Conservation (phyloP, 2,888 invertebrate genomes). For the Erpobdella octoculata region DNA sequence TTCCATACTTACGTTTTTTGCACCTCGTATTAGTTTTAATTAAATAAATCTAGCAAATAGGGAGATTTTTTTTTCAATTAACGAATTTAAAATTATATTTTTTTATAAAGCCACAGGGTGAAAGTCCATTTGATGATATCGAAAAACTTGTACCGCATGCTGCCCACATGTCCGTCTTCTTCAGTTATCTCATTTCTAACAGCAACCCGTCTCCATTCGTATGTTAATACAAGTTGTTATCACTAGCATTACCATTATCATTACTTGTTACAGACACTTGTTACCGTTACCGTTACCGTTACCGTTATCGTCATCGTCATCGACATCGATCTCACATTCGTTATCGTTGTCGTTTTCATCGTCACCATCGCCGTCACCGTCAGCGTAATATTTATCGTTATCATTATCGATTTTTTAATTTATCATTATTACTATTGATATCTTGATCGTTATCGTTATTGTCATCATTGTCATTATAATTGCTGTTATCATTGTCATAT, state of each 20-base stretch:
- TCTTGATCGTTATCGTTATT: no score
- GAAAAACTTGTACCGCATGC: conserved; percentile 73
- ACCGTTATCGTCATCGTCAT: not conserved
- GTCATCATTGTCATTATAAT: no score
- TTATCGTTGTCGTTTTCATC: no score
- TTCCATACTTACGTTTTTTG: no score
- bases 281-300: not conserved
- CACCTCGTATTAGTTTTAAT: no score
- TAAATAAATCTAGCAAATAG: no score
- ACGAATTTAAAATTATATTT: not conserved
- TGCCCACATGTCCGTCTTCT: conserved; percentile 85
- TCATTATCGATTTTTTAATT: no score
- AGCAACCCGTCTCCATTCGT: conserved; percentile 71
- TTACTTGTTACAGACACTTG: not conserved
- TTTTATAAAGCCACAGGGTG: not conserved
- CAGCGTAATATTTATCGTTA: no score
- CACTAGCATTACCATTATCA: not conserved
- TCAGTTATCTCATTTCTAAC: conserved; percentile 79
- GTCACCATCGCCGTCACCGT: no score
- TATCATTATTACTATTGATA: no score
- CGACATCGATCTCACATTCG: no score
- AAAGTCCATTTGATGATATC: conserved; percentile 65
- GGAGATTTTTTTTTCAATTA: not conserved
- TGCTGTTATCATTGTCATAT: no score
- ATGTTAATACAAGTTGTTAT: conserved; percentile 41